These are phyloP conservation scores for Parnassius mnemosyne DNA, from an alignment of 2,888 invertebrate species.

Conservation along the genomic window DNA sequence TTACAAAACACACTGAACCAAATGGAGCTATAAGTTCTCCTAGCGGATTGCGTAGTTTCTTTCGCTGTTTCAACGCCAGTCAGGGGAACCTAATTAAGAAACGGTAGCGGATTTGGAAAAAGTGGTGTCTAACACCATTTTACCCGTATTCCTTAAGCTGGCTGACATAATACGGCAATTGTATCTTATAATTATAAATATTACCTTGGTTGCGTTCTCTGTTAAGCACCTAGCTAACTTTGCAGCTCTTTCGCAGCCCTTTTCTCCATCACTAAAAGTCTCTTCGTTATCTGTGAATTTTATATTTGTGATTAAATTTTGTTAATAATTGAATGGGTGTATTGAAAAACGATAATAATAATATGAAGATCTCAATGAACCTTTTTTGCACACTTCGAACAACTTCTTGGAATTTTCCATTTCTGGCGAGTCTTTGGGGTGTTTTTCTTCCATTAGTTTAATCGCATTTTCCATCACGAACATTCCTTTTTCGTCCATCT, in stretches of 20 bases:
- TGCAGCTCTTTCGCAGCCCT: slow-evolving; percentile 68
- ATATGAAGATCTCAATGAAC: slow-evolving; percentile 36
- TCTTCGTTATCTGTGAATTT: slow-evolving; percentile 58
- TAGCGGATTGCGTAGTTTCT: too few relatives aligned
- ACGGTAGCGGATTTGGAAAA: too few relatives aligned
- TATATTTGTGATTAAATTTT: not conserved
- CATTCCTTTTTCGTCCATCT: slow-evolving; percentile 66
- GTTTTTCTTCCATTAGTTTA: slow-evolving; percentile 50
- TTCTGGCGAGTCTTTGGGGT: slow-evolving; percentile 49
- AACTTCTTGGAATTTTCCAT: slow-evolving; percentile 56
- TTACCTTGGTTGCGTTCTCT: slow-evolving; percentile 59
- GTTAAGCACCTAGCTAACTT: slow-evolving; percentile 55
- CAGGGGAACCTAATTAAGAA: too few relatives aligned
- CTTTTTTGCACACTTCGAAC: slow-evolving; percentile 58
- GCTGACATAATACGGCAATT: not conserved
- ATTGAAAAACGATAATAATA: too few relatives aligned
- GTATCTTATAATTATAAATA: not conserved
- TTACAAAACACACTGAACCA: too few relatives aligned
- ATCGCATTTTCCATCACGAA: slow-evolving; percentile 51
- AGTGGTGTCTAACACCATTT: too few relatives aligned
- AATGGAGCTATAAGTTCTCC: too few relatives aligned
- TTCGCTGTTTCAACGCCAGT: too few relatives aligned
- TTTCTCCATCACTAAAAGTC: slow-evolving; percentile 51
- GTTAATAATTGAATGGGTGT: not conserved
- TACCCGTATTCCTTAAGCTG: too few relatives aligned